These are phyloP conservation scores for Allophyes oxyacanthae DNA, from an alignment of 2,888 invertebrate species.

Conservation along the genomic window DNA sequence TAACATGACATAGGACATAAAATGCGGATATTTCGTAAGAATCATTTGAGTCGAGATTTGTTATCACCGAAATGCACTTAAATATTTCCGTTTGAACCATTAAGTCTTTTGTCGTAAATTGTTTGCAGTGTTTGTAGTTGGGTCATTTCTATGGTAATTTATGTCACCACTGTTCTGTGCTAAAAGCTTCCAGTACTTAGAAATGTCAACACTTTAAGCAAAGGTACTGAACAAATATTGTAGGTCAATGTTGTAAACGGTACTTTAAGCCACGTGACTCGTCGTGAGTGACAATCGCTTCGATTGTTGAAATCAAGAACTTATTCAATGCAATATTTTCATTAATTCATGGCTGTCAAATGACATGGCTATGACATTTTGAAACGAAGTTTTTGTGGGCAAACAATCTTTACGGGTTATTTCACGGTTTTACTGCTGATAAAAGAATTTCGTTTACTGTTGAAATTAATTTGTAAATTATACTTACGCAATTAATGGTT, in stretches of 20 bases:
- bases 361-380: slow-evolving; percentile 7
- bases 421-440: slow-evolving; percentile 33
- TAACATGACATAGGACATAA: too few relatives aligned
- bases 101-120: too few relatives aligned
- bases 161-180: too few relatives aligned
- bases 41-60: too few relatives aligned
- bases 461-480: slow-evolving; percentile 11
- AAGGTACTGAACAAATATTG: background rate
- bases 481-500: background rate
- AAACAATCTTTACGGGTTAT: slow-evolving; percentile 15
- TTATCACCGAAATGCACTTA: too few relatives aligned
- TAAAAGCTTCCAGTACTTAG: too few relatives aligned
- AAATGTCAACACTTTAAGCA: background rate
- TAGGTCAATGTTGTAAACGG: slow-evolving; percentile 38
- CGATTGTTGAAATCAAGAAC: slow-evolving; percentile 23
- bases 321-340: slow-evolving; percentile 26
- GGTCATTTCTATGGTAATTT: too few relatives aligned
- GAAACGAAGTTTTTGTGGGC: slow-evolving; percentile 7
- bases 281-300: slow-evolving; percentile 31
- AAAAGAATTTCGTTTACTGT: slow-evolving; percentile 22
- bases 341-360: slow-evolving; percentile 18
- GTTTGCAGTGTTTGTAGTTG: too few relatives aligned
- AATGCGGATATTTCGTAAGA: too few relatives aligned
- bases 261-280: slow-evolving; percentile 20
- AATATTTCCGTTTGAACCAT: too few relatives aligned